Evolutionary conservation across 2,113 vertebrate species (phyloP), one percentile per base, ranked within the genome.

Genomic region (Myotis lucifugus): DNA sequence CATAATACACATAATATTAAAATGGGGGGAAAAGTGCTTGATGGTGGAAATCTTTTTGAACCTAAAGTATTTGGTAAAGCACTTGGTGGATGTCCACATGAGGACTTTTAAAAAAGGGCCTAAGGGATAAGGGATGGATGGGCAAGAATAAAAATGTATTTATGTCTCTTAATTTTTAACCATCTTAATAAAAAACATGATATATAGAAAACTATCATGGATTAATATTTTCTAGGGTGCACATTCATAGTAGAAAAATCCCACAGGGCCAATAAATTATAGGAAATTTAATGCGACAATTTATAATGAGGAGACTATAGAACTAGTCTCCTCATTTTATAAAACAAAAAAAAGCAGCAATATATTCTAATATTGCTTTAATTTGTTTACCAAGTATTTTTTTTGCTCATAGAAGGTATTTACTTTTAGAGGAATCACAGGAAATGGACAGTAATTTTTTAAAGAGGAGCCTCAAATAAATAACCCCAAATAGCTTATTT

Each of bases 171-270:
- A 59, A 79, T 40, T 84, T 93, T 52, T 56, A 70, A 42, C 0
- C 21, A 10, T 42, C 5, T 77, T 77, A 92, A 64, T 83, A 56
- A 8, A 52, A 85, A 79, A 15, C 15, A 84, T 72, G n/a, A 27
- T 13, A 70, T 13, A 70, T 10, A 50, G 23, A 61, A 90, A 90
- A 74, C 1, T 50, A 37, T 50, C 50, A 32, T 27, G 17, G 3
- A 67, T 25, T 56, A 90, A 52, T 7, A 89, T 64, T 79, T 84
- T 61, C 56, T 72, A 87, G 29, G 2, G 15, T 46, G 6, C 61
- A 13, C 21, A 17, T 83, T 93, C 59, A 67, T 50, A 21, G 46
- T 77, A 50, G 74, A 77, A 77, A 88, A 86, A 48, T 73, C 18
- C 87, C 13, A 54, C 56, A 37, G 11, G 1, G 0, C 2, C n/a